A percentile compares a stretch with the other conserved stretches of the same genome.
phyloP scores from a whole-genome alignment of 2,113 vertebrate species.

The Bubo blakistoni region DNA sequence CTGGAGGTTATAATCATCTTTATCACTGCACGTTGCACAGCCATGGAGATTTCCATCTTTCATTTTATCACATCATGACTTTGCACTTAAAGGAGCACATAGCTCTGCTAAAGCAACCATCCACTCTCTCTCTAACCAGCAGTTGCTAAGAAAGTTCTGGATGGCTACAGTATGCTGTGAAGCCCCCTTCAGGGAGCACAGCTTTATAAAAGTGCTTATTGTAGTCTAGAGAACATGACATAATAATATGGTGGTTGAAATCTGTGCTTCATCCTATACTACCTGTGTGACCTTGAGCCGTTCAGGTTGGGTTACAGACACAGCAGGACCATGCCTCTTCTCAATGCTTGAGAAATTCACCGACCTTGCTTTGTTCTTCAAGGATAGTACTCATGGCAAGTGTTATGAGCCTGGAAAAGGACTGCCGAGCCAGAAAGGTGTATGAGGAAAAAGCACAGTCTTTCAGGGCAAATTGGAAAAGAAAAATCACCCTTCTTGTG shows the following conservation, averaged over 20 bases:
- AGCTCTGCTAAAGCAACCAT: not conserved
- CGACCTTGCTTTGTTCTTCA: not conserved
- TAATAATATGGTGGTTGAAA: not conserved
- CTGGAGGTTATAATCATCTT: constrained; percentile 14
- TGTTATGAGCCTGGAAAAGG: not conserved
- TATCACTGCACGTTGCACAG: not conserved
- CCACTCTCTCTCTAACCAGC: not conserved
- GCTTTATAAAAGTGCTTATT: not conserved
- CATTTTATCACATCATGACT: not conserved
- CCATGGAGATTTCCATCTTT: constrained; percentile 9
- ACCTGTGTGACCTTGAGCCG: accelerated
- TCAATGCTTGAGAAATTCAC: not conserved
- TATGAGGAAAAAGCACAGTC: not conserved
- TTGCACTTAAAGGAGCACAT: not conserved
- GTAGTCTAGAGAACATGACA: not conserved
- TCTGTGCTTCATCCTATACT: accelerated
- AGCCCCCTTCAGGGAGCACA: not conserved
- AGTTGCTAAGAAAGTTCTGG: not conserved
- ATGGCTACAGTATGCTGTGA: not conserved
- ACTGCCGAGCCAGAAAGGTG: not conserved
- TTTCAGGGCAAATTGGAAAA: not conserved
- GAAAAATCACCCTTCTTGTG: not conserved
- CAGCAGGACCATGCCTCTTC: not conserved
- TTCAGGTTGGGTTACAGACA: not conserved
- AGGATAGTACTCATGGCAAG: not conserved